Evolutionary conservation across 2,797 vertebrate species (phyloP).

Genomic region (Numenius phaeopus): DNA sequence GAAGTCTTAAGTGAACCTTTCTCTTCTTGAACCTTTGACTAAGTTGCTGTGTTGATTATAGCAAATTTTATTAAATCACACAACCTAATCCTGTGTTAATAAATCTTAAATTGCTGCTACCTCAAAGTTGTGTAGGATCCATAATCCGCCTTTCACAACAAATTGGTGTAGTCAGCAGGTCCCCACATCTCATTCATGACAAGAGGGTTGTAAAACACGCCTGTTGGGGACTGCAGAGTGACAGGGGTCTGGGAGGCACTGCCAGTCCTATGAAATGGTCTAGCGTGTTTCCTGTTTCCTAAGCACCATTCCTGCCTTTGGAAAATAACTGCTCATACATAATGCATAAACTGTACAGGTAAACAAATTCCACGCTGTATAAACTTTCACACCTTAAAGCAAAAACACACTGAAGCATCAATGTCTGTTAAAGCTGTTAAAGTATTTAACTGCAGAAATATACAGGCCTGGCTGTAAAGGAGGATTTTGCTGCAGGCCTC

Average conservation of each 20-base stretch:
- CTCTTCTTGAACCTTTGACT: background rate
- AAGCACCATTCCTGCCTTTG: background rate
- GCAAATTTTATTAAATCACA: background rate
- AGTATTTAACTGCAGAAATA: background rate
- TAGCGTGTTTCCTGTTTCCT: background rate
- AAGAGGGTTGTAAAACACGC: background rate
- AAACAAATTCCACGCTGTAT: accelerated
- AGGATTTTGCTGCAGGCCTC: accelerated
- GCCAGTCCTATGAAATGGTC: background rate
- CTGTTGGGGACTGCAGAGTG: background rate
- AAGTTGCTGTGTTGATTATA: background rate
- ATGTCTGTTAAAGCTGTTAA: background rate
- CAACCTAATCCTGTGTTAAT: background rate
- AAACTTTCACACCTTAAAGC: background rate
- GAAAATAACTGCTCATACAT: background rate
- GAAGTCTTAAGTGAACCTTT: background rate
- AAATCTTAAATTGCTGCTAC: background rate
- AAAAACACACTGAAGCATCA: background rate
- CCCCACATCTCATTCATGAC: background rate
- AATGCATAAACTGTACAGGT: background rate
- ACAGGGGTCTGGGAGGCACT: too few species aligned
- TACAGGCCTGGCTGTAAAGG: background rate
- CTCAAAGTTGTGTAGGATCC: background rate
- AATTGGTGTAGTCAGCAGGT: background rate
- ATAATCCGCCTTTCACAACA: background rate